Conservation (phyloP, 2,113 vertebrate genomes). For the Aleadryas rufinucha region DNA sequence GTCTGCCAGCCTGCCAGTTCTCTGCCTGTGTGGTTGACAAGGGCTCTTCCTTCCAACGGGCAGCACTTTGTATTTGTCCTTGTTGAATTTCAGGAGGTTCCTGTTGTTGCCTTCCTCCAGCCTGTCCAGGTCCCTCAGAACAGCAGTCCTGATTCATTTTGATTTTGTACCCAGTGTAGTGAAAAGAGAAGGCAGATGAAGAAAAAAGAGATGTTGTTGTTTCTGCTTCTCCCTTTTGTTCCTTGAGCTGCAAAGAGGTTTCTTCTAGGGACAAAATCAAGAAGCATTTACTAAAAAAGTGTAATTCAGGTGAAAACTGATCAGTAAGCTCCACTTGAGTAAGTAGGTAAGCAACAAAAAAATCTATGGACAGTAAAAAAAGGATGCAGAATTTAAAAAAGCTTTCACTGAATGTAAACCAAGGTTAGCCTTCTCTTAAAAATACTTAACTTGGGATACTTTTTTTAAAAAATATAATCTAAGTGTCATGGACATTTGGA, state of each 20-base stretch:
- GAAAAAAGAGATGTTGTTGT: neutral
- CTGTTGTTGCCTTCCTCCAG: neutral
- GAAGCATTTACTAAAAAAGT: neutral
- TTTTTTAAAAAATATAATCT: neutral
- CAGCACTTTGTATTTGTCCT: neutral
- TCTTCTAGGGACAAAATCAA: neutral
- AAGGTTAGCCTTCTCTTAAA: neutral
- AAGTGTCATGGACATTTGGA: neutral
- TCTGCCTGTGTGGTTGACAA: neutral
- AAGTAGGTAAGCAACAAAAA: neutral
- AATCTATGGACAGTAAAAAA: neutral
- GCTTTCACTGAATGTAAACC: neutral
- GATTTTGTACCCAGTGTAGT: neutral
- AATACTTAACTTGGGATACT: neutral
- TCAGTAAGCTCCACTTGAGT: neutral
- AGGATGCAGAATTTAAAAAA: neutral
- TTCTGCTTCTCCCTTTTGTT: neutral
- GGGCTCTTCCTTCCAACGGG: neutral
- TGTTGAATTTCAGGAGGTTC: neutral
- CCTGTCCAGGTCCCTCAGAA: neutral
- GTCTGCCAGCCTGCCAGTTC: neutral
- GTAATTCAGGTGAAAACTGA: neutral
- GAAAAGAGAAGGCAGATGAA: neutral
- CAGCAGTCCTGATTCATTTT: neutral
- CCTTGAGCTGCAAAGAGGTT: neutral